Evolutionary conservation across 1,140 invertebrate genomes (phyloP).

Genomic region (Carcinoscorpius rotundicauda): DNA sequence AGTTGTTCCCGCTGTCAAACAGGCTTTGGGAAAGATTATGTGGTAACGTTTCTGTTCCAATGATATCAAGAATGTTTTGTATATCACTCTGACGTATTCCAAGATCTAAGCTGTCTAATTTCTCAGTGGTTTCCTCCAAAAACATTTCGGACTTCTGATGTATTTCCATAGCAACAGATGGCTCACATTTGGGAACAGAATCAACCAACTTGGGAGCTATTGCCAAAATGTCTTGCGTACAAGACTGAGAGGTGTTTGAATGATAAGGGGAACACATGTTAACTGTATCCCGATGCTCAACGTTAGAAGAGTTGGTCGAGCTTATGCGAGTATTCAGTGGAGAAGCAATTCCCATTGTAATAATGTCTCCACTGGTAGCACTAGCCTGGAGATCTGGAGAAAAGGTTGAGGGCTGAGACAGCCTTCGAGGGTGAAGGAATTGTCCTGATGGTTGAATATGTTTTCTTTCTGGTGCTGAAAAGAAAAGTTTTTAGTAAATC

Average conservation of each 20-base stretch:
- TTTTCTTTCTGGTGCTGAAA: no score
- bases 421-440: no score
- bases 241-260: no score
- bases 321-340: no score
- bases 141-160: background rate
- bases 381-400: no score
- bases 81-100: background rate
- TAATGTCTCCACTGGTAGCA: no score
- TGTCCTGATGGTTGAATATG: no score
- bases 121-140: background rate
- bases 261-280: background rate
- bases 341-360: no score
- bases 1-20: background rate
- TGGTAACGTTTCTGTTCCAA: background rate
- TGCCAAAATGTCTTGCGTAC: background rate
- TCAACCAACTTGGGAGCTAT: background rate
- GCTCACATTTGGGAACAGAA: background rate
- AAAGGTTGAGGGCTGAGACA: no score
- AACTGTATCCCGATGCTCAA: background rate
- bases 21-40: background rate
- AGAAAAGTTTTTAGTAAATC: no score
- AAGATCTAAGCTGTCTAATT: slow-evolving; percentile 1
- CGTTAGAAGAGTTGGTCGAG: no score
- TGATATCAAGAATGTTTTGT: background rate
- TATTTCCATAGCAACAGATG: no score